Evolutionary conservation across 2,113 vertebrate genomes (phyloP).

Genomic region (Tychaedon coryphoeus): DNA sequence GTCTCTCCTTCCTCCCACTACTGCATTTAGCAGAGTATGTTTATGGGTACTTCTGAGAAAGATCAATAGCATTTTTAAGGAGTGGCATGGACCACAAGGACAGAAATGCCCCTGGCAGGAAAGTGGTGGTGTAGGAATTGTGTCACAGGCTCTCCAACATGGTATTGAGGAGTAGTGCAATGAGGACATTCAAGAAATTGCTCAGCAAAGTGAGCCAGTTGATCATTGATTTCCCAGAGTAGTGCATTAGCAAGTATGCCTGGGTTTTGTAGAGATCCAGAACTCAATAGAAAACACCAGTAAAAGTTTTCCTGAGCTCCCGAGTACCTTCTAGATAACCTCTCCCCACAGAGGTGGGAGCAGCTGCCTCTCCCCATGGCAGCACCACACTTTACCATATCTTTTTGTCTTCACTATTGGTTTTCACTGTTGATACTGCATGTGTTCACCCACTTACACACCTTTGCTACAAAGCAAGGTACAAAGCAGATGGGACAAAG

Average conservation of each 20-base stretch:
- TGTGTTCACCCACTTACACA: not conserved
- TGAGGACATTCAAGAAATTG: not conserved
- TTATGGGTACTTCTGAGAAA: not conserved
- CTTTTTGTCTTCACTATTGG: not conserved
- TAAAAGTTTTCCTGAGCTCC: not conserved
- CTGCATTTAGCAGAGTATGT: not conserved
- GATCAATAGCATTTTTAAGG: not conserved
- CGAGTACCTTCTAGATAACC: not conserved
- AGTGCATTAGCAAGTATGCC: not conserved
- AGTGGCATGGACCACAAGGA: not conserved
- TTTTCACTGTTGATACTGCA: not conserved
- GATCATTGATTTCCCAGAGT: not conserved
- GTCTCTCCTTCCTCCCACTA: not conserved
- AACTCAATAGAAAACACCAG: not conserved
- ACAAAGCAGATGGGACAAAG: not conserved
- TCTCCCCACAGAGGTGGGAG: not conserved
- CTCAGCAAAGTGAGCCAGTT: not conserved
- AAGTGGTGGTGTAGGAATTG: not conserved
- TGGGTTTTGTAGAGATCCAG: not conserved
- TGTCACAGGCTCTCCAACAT: not conserved
- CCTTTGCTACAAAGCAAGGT: not conserved
- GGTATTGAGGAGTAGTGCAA: accelerated
- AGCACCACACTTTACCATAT: not conserved
- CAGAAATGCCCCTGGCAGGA: not conserved
- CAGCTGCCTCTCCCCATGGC: not conserved